Evolutionary conservation across 92 coral and sea anemone species (phyloP).

Genomic region (Anthopleura xanthogrammica): DNA sequence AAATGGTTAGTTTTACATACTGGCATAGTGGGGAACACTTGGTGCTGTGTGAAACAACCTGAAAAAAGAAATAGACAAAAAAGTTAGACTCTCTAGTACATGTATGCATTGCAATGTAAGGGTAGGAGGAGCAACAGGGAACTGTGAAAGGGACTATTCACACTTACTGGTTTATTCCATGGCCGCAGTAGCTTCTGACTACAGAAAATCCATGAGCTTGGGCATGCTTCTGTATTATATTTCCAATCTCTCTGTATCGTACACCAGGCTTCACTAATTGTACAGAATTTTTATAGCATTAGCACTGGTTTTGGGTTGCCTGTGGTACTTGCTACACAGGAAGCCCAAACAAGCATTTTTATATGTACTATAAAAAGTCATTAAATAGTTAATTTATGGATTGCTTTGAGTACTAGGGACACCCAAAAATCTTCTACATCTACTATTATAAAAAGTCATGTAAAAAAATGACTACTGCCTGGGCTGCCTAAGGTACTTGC

Average conservation of each 20-base stretch:
- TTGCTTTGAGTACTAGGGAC: too few relatives aligned
- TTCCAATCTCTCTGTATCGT: conserved; percentile 94
- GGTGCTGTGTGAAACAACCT: conserved; percentile 99
- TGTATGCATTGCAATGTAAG: too few relatives aligned
- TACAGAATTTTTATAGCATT: too few relatives aligned
- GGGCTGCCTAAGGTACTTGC: not conserved
- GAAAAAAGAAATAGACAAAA: not conserved
- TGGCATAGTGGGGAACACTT: conserved; percentile 95
- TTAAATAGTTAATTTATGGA: too few relatives aligned
- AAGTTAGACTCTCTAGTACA: too few relatives aligned
- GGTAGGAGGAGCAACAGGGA: too few relatives aligned
- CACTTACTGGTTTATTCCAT: conserved; percentile 94
- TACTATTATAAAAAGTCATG: too few relatives aligned
- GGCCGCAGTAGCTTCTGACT: conserved; percentile 94
- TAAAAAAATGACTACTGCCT: not conserved
- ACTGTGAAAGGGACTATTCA: too few relatives aligned
- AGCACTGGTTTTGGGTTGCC: not conserved
- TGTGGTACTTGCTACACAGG: not conserved
- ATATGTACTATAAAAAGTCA: too few relatives aligned
- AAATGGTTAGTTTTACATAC: conserved; percentile 57
- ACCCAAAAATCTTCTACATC: too few relatives aligned
- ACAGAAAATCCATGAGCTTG: conserved; percentile 95
- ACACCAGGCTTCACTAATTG: conserved; percentile 88
- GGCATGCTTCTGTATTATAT: conserved; percentile 90
- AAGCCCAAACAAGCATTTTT: not conserved